Evolutionary conservation across 2,888 invertebrate genomes (phyloP).

Genomic region (Apotomis betuletana): DNA sequence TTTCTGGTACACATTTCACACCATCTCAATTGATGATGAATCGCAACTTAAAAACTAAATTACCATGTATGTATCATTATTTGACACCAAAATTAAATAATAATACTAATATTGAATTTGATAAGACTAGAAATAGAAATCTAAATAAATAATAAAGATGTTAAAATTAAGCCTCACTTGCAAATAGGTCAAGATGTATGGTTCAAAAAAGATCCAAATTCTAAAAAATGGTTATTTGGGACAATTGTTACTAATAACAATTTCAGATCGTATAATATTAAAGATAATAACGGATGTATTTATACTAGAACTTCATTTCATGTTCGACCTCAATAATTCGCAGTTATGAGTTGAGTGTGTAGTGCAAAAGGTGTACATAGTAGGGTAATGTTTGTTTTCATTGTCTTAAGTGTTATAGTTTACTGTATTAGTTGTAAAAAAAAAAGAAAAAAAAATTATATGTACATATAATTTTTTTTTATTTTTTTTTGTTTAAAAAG

Average conservation of each 20-base stretch:
- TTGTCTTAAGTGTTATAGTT: too few relatives aligned
- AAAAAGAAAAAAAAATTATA: too few relatives aligned
- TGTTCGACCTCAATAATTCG: not conserved
- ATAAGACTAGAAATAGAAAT: too few relatives aligned
- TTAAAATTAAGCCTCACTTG: not conserved
- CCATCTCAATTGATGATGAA: not conserved
- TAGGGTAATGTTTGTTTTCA: too few relatives aligned
- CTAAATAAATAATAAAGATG: not conserved
- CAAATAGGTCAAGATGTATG: too few relatives aligned
- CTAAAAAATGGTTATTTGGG: not conserved
- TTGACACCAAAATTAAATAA: not conserved
- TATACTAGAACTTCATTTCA: too few relatives aligned
- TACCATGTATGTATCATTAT: not conserved
- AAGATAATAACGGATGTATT: not conserved
- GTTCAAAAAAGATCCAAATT: not conserved
- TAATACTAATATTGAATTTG: not conserved
- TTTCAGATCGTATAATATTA: not conserved
- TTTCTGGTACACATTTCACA: too few relatives aligned
- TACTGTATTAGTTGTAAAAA: too few relatives aligned
- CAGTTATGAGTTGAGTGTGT: too few relatives aligned
- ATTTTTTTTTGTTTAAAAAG: too few relatives aligned
- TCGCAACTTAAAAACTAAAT: conserved; percentile 5
- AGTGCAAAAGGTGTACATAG: too few relatives aligned
- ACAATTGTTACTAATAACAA: not conserved
- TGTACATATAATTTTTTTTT: too few relatives aligned